phyloP scores from a whole-genome alignment of 2,888 invertebrate genomes.

The Stenichneumon culpator region DNA sequence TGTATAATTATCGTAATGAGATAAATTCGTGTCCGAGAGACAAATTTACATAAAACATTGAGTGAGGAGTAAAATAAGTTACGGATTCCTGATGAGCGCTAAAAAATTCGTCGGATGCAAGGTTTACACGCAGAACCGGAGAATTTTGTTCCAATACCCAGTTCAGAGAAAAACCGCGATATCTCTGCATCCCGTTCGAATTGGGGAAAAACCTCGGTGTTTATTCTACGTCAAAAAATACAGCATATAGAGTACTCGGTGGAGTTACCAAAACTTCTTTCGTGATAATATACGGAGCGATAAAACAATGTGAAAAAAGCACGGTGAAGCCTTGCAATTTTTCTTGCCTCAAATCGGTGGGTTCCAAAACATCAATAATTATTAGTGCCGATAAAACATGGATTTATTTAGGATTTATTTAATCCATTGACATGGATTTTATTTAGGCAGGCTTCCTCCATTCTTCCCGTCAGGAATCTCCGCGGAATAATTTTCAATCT shows the following conservation, averaged over 20 bases:
- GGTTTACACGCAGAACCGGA: no score
- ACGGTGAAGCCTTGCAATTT: background rate
- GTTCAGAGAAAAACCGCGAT: no score
- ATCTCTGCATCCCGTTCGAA: no score
- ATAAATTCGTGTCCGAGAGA: background rate
- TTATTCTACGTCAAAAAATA: no score
- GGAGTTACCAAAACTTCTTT: no score
- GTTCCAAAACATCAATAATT: background rate
- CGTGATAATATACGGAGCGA: background rate
- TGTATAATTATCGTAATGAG: background rate
- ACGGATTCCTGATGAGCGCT: no score
- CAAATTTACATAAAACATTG: background rate
- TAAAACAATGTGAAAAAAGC: background rate
- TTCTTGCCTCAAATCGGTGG: background rate
- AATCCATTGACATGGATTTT: background rate
- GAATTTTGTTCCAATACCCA: no score
- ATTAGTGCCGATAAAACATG: constrained; percentile 15
- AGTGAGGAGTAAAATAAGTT: background rate
- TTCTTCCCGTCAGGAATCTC: no score
- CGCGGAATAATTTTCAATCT: background rate
- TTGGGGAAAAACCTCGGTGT: no score
- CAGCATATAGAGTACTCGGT: no score
- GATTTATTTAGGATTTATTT: background rate
- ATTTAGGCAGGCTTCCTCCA: background rate
- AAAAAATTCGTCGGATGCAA: no score